Conservation (phyloP, 2,888 invertebrate genomes). For the Andrena bicolor region DNA sequence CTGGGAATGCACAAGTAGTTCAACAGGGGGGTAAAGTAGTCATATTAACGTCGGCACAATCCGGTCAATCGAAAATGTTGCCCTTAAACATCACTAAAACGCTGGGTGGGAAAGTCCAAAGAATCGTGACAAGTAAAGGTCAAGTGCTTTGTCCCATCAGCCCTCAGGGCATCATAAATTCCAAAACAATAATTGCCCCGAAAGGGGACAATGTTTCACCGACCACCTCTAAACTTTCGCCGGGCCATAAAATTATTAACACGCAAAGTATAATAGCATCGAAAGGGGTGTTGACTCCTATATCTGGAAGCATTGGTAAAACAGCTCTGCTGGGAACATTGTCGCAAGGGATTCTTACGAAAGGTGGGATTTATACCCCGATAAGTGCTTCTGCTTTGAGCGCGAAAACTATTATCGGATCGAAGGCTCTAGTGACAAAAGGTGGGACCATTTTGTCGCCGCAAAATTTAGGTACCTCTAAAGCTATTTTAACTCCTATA, state of each 20-base stretch:
- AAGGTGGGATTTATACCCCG: slow-evolving; percentile 78
- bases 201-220: slow-evolving; percentile 82
- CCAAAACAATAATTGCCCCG: slow-evolving; percentile 76
- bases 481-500: slow-evolving; percentile 76
- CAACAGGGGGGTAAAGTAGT: slow-evolving; percentile 83
- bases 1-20: slow-evolving; percentile 80
- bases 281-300: slow-evolving; percentile 84
- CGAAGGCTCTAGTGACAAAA: slow-evolving; percentile 77
- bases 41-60: slow-evolving; percentile 80
- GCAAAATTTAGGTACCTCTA: slow-evolving; percentile 73
- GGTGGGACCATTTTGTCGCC: slow-evolving; percentile 75
- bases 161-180: slow-evolving; percentile 69
- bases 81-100: slow-evolving; percentile 82
- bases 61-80: slow-evolving; percentile 79
- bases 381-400: slow-evolving; percentile 74
- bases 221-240: slow-evolving; percentile 83
- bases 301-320: slow-evolving; percentile 78
- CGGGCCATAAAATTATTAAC: slow-evolving; percentile 82
- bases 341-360: slow-evolving; percentile 76
- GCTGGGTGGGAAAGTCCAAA: slow-evolving; percentile 85
- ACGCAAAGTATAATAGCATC: slow-evolving; percentile 81
- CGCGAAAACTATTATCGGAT: slow-evolving; percentile 77
- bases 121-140: slow-evolving; percentile 87
- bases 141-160: slow-evolving; percentile 84
- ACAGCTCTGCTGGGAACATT: slow-evolving; percentile 73